These are phyloP conservation scores for Uloborus plumipes DNA, from an alignment of 2,888 invertebrate species.

Conservation along the genomic window DNA sequence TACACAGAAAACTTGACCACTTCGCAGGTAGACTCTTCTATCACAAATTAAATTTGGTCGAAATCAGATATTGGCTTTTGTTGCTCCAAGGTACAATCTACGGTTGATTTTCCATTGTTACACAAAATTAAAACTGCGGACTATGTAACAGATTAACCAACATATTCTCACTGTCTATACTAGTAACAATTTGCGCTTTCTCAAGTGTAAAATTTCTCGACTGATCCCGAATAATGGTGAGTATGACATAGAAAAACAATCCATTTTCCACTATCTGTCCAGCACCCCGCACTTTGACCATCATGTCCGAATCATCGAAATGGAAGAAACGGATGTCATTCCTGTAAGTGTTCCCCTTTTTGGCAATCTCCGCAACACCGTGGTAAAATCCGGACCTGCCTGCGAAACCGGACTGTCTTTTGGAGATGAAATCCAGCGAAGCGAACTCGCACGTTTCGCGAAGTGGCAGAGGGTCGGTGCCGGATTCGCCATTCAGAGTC, in stretches of 20 bases:
- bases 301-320: conserved; percentile 55
- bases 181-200: conserved; percentile 48
- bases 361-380: conserved; percentile 44
- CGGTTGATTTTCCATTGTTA: too few relatives aligned
- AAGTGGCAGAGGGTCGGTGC: conserved; percentile 40
- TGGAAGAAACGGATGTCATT: conserved; percentile 59
- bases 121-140: conserved; percentile 37
- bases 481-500: conserved; percentile 44
- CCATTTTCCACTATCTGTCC: conserved; percentile 47
- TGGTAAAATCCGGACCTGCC: conserved; percentile 55
- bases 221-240: conserved; percentile 48
- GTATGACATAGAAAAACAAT: conserved; percentile 40
- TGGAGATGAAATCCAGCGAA: conserved; percentile 46
- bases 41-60: too few relatives aligned
- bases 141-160: conserved; percentile 48
- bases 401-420: conserved; percentile 40
- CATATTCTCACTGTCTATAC: conserved; percentile 56
- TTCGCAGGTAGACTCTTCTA: too few relatives aligned
- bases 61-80: too few relatives aligned
- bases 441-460: conserved; percentile 52
- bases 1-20: too few relatives aligned
- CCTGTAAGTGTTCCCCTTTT: conserved; percentile 47
- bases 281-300: conserved; percentile 50
- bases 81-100: too few relatives aligned
- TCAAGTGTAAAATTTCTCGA: conserved; percentile 54